Base-by-base conservation (phyloP, 2,888 invertebrate species). In the Drosophila kambysellisi region DNA sequence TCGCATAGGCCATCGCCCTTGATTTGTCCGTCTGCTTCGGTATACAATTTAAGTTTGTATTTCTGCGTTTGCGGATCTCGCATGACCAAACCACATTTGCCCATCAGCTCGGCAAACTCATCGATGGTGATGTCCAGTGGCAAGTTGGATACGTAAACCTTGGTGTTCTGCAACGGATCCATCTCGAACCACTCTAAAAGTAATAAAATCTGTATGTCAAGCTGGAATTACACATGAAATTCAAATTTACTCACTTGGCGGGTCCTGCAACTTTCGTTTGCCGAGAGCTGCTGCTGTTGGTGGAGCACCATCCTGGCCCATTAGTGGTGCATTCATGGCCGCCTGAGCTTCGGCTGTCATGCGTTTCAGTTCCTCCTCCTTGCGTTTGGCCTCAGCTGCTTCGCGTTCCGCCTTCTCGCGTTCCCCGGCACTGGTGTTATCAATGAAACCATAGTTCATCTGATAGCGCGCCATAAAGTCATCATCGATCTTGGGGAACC, bases 1-100 rank as follows among this genome's bases (percentile, higher is more conserved):
- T 98, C 98, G 93, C 99, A 99, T 52, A 98, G 94, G 15, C 97
- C 99, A 94, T 99, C 99, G 12, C 99, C 99, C 94, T 99, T 99
- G 39, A 97, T 94, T 76, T 97, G 95, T 0, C 96, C 95, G 88
- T 96, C 95, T 43, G 95, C 94, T 90, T 98, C 98, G 82, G 95
- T 95, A 93, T 99, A 99, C 41, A 99, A 93, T 94, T 99, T 99
- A 2, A 99, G 94, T 93, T 98, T 99, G 93, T 96, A 96, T 91
- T 96, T 96, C 81, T 96, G 96, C 15, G 95, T 96, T 53, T 95
- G 94, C 0, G 96, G 95, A 92, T 99, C 99, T 84, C 97, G 95
- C 95, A 98, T 97, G 37, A 99, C 96, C 76, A 99, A 95, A 6
- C 99, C 99, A 94, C 97, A 99, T 93, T 99, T 99, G 84, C 96